phyloP scores from a whole-genome alignment of 2,797 vertebrate genomes.

The Syngnathus rostellatus region DNA sequence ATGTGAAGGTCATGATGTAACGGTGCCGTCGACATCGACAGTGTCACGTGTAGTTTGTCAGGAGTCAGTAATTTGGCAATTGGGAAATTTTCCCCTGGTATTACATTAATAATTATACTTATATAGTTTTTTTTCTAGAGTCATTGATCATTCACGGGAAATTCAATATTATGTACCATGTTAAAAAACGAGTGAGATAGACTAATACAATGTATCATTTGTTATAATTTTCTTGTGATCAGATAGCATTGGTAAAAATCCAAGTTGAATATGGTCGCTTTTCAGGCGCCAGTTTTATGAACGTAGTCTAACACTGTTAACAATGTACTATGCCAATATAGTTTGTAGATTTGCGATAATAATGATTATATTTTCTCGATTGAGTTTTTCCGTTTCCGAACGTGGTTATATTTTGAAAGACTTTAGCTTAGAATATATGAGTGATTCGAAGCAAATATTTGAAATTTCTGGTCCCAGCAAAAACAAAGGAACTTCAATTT shows the following conservation, averaged over 20 bases:
- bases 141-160: background rate
- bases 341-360: too few relatives aligned
- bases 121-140: background rate
- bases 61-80: background rate
- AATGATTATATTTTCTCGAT: too few relatives aligned
- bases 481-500: too few relatives aligned
- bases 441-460: too few relatives aligned
- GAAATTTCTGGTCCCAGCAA: too few relatives aligned
- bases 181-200: background rate
- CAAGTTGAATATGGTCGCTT: background rate
- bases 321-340: too few relatives aligned
- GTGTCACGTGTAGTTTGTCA: constrained; percentile 52
- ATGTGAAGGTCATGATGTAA: constrained; percentile 68
- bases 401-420: too few relatives aligned
- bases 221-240: background rate
- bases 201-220: background rate
- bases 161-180: background rate
- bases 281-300: background rate
- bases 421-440: too few relatives aligned
- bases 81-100: too few relatives aligned
- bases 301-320: too few relatives aligned
- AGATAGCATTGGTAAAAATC: background rate
- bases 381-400: constrained; percentile 7
- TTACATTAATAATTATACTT: too few relatives aligned
- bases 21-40: background rate